Evolutionary conservation across 2,888 invertebrate genomes (phyloP).

Genomic region (Orthonevra nobilis): DNA sequence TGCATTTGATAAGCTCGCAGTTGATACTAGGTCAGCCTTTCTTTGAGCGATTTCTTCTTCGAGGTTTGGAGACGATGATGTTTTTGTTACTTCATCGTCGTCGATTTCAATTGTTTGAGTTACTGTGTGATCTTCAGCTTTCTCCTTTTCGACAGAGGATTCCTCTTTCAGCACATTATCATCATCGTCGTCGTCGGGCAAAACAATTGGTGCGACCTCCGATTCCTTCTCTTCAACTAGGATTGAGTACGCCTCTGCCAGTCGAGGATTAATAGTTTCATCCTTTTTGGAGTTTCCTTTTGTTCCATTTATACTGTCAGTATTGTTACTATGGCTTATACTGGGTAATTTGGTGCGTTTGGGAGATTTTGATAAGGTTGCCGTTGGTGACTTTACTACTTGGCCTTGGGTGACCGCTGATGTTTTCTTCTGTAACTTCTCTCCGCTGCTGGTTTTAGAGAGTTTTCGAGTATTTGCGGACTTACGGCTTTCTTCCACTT

Average conservation of each 20-base stretch:
- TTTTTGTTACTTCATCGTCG: constrained; percentile 57
- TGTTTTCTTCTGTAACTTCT: constrained; percentile 32
- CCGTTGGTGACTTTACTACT: constrained; percentile 1
- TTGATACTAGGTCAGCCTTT: constrained; percentile 74
- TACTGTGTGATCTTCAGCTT: neutral
- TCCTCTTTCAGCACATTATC: constrained; percentile 3
- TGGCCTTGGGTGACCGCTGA: neutral
- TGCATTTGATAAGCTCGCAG: constrained; percentile 71
- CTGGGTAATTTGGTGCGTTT: constrained; percentile 11
- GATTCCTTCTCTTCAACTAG: constrained; percentile 17
- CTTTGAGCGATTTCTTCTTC: constrained; percentile 78
- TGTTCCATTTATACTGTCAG: constrained; percentile 31
- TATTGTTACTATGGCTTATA: constrained; percentile 25
- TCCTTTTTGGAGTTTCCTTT: constrained; percentile 23
- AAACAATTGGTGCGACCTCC: constrained; percentile 51
- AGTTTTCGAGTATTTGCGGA: constrained; percentile 31
- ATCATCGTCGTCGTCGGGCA: constrained; percentile 63
- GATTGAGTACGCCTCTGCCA: neutral
- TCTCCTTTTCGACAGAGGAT: constrained; percentile 16
- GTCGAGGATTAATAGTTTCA: neutral
- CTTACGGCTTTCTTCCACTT: constrained; percentile 79
- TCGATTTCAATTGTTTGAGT: constrained; percentile 70
- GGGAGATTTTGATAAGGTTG: constrained; percentile 25
- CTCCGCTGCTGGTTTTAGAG: constrained; percentile 41
- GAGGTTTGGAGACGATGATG: constrained; percentile 71